A percentile compares a stretch with the other conserved stretches of the same genome.
These are phyloP conservation scores for Axinella damicornis DNA, from an alignment of 37 sponge, comb jelly and placozoan species.

Conservation along the genomic window DNA sequence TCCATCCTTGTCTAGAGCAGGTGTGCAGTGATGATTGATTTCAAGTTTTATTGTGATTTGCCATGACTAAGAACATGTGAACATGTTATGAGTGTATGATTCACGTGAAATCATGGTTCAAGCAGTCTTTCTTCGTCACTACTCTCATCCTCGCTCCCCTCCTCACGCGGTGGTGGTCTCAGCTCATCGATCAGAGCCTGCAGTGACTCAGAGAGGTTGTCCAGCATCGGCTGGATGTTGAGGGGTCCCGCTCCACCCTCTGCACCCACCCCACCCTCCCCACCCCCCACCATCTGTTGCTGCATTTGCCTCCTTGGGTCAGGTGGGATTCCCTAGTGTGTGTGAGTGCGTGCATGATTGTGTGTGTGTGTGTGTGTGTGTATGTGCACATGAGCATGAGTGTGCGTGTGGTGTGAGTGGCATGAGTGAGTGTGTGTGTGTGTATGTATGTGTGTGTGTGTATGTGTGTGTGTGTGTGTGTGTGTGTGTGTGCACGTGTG, in stretches of 20 bases:
- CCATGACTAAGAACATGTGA: too few relatives aligned
- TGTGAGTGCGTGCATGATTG: slow-evolving; percentile 28
- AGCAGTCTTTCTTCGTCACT: slow-evolving; percentile 2
- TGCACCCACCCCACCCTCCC: slow-evolving; percentile 9
- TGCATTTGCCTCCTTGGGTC: neutral
- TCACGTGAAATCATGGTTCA: neutral
- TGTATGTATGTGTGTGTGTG: slow-evolving; percentile 44
- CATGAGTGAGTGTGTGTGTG: slow-evolving; percentile 52
- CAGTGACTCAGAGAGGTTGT: slow-evolving; percentile 23
- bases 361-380: slow-evolving; percentile 8
- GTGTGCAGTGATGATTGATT: too few relatives aligned
- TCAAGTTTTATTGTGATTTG: too few relatives aligned
- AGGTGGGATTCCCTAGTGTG: slow-evolving; percentile 18
- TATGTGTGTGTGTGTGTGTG: slow-evolving; percentile 35
- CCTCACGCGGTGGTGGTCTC: slow-evolving; percentile 8
- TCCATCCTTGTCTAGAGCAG: too few relatives aligned
- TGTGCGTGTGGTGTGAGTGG: neutral
- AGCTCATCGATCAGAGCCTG: slow-evolving; percentile 21
- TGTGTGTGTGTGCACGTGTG: neutral
- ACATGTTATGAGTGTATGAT: too few relatives aligned
- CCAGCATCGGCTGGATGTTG: slow-evolving; percentile 38
- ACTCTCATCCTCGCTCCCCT: slow-evolving; percentile 6
- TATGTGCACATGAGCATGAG: too few relatives aligned
- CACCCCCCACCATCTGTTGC: neutral
- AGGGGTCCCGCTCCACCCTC: slow-evolving; percentile 44